Base-by-base conservation (phyloP, 1,140 invertebrate species). In the Micrasema minimum region DNA sequence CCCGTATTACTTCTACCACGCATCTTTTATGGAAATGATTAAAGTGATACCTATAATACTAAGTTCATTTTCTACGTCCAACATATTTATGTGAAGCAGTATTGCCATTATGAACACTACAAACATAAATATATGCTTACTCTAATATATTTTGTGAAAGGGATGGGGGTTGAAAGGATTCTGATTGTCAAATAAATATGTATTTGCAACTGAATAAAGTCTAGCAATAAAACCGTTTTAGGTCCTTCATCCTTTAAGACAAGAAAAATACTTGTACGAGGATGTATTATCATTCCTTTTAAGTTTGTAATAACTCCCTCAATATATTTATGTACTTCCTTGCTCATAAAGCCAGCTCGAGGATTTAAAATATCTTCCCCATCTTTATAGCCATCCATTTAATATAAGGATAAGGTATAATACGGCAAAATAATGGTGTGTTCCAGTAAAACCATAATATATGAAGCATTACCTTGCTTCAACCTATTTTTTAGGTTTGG, bases 101-200 rank as follows among this genome's bases (percentile, higher is more conserved):
- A 59, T 59, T 38, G 55, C 37, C 37, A 38, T 59, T 59, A 43
- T 59, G 51, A 51, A 66, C 22, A 50, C 43, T 43, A 57, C n/a
- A 45, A 57, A 45, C 20, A 12, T n/a, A 67, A 43, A 67, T 9
- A 57, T 55, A 6, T 37, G 18, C 26, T 31, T 4, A 31, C 26
- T 12, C 20, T 45, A 26, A 57, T 67, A 31, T 7, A 31, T 31
- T 31, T n/a, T 2, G 26, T 2, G 23, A 66, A 10, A 22, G 14
- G 9, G 57, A 14, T 38, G 26, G 26, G 35, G 18, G 23, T 18
- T 20, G 57, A 71, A 64, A 64, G 53, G 45, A 69, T 61, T 69
- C 46, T 50, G 31, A 71, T 71, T 71, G 69, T 71, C 69, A 71
- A 71, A 71, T 71, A 71, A 65, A 71, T 64, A 65, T 71, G 59